Percentiles rank a stretch among this genome's conserved stretches.
Evolutionary conservation across 2,888 invertebrate genomes (phyloP).

Genomic region (Drosophila mettleri): DNA sequence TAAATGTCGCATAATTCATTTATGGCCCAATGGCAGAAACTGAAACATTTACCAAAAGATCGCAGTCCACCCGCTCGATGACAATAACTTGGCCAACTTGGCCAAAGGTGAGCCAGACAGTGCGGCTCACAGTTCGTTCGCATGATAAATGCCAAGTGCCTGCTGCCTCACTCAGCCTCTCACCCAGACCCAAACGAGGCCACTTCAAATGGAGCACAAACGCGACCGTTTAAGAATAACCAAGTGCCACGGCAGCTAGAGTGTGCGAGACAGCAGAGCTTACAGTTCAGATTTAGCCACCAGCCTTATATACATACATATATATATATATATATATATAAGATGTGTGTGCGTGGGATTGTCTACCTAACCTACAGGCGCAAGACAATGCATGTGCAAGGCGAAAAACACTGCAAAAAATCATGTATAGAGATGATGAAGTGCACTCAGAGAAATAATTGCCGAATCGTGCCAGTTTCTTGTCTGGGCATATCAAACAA

Average conservation of each 20-base stretch:
- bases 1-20: slow-evolving; percentile 84
- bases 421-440: neutral
- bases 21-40: slow-evolving; percentile 59
- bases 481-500: too few species aligned
- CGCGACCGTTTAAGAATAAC: slow-evolving; percentile 78
- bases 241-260: slow-evolving; percentile 44
- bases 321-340: neutral
- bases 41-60: slow-evolving; percentile 21
- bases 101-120: slow-evolving; percentile 39
- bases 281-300: slow-evolving; percentile 68
- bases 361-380: slow-evolving; percentile 30
- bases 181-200: slow-evolving; percentile 49
- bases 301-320: slow-evolving; percentile 23
- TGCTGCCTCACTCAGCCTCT: slow-evolving; percentile 29
- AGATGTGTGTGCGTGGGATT: slow-evolving; percentile 1
- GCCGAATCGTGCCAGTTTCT: too few species aligned
- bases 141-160: slow-evolving; percentile 64
- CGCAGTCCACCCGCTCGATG: slow-evolving; percentile 18
- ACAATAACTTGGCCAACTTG: slow-evolving; percentile 28
- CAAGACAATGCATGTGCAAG: slow-evolving; percentile 33
- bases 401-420: slow-evolving; percentile 22
- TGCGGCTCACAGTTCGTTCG: slow-evolving; percentile 17
- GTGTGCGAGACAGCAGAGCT: slow-evolving; percentile 54
- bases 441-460: too few species aligned
- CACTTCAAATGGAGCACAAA: slow-evolving; percentile 80